These are phyloP conservation scores for Gerris buenoi DNA, from an alignment of 1,140 invertebrate genomes.

Conservation along the genomic window DNA sequence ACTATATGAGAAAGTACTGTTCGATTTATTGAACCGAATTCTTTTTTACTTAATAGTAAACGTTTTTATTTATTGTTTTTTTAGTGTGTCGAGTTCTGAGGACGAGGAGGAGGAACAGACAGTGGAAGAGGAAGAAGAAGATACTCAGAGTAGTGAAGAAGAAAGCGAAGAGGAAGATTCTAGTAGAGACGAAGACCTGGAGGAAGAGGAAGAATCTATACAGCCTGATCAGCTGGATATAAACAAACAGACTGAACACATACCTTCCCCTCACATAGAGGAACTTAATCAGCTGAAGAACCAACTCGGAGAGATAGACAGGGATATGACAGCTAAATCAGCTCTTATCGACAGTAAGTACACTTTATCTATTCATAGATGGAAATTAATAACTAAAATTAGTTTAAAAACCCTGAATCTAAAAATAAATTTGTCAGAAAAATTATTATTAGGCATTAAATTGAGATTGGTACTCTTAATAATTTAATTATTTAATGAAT, in stretches of 20 bases:
- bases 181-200: background rate
- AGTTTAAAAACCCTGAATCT: no score
- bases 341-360: conserved; percentile 8
- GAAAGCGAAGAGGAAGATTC: background rate
- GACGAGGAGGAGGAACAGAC: conserved; percentile 8
- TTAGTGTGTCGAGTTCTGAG: background rate
- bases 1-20: no score
- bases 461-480: no score
- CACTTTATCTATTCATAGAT: background rate
- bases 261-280: background rate
- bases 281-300: background rate
- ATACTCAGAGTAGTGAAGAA: conserved; percentile 1
- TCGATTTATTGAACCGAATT: no score
- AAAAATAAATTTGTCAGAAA: no score
- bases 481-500: no score
- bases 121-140: conserved; percentile 8
- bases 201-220: background rate
- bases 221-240: background rate
- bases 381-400: no score
- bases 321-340: conserved; percentile 5
- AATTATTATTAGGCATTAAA: no score
- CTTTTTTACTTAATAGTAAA: no score
- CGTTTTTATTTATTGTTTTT: no score
- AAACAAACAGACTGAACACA: background rate
- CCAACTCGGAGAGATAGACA: background rate